Evolutionary conservation across 2,888 invertebrate species (phyloP).

Genomic region (Podabrus alpinus): DNA sequence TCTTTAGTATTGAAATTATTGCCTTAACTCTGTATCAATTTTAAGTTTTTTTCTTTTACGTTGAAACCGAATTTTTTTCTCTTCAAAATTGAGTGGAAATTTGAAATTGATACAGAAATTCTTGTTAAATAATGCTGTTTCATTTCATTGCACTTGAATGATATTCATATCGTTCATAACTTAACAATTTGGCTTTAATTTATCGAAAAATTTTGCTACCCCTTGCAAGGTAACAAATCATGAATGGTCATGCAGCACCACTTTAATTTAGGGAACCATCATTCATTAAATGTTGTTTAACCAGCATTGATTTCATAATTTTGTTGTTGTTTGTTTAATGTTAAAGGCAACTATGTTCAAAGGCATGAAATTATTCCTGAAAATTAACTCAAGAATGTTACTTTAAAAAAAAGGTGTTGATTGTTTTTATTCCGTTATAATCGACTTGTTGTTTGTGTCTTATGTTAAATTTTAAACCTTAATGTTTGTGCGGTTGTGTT

Average conservation of each 20-base stretch:
- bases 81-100: background rate
- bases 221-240: background rate
- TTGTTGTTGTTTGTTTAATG: background rate
- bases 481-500: constrained; percentile 59
- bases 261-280: background rate
- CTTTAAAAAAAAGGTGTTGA: background rate
- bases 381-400: background rate
- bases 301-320: background rate
- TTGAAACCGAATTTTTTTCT: background rate
- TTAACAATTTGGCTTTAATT: constrained; percentile 3
- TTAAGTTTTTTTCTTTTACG: constrained; percentile 13
- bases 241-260: background rate
- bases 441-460: constrained; percentile 6
- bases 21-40: constrained; percentile 24
- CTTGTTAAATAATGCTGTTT: constrained; percentile 21
- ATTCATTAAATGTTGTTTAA: background rate
- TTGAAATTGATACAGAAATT: constrained; percentile 14
- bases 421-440: background rate
- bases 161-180: constrained; percentile 5
- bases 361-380: background rate
- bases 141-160: constrained; percentile 22
- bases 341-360: background rate
- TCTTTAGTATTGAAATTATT: constrained; percentile 26
- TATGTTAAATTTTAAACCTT: constrained; percentile 43
- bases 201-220: background rate